Percentiles rank a stretch among this genome's conserved stretches.
Evolutionary conservation across 2,888 invertebrate genomes (phyloP).

Genomic region (Heliconius ismenius): DNA sequence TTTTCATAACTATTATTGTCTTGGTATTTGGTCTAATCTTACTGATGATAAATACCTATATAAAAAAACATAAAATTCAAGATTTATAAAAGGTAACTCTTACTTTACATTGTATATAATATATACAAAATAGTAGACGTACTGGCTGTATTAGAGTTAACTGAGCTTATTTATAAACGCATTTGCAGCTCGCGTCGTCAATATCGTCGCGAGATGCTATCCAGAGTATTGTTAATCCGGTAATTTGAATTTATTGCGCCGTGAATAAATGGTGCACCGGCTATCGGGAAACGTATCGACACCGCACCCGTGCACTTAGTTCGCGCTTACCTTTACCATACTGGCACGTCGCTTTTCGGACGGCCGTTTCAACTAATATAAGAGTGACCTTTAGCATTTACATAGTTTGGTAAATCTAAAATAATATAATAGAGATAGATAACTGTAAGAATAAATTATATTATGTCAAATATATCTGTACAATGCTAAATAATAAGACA

Average conservation of each 20-base stretch:
- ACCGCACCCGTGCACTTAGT: slow-evolving; percentile 58
- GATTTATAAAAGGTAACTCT: not conserved
- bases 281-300: slow-evolving; percentile 74
- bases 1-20: not conserved
- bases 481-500: slow-evolving; percentile 40
- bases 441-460: not conserved
- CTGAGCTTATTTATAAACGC: slow-evolving; percentile 25
- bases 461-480: slow-evolving; percentile 32
- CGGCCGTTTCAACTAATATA: slow-evolving; percentile 26
- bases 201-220: slow-evolving; percentile 68
- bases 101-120: not conserved
- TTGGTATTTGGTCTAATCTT: not conserved
- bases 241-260: slow-evolving; percentile 83
- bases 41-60: not conserved
- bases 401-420: not conserved
- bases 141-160: slow-evolving; percentile 26
- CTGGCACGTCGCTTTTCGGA: slow-evolving; percentile 37
- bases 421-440: not conserved
- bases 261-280: slow-evolving; percentile 77
- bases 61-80: not conserved
- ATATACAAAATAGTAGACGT: not conserved
- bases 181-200: slow-evolving; percentile 37
- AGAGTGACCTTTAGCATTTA: not conserved
- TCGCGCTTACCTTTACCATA: slow-evolving; percentile 47
- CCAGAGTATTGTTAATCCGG: slow-evolving; percentile 81